phyloP scores from a whole-genome alignment of 2,888 invertebrate species.

The Timema cristinae region DNA sequence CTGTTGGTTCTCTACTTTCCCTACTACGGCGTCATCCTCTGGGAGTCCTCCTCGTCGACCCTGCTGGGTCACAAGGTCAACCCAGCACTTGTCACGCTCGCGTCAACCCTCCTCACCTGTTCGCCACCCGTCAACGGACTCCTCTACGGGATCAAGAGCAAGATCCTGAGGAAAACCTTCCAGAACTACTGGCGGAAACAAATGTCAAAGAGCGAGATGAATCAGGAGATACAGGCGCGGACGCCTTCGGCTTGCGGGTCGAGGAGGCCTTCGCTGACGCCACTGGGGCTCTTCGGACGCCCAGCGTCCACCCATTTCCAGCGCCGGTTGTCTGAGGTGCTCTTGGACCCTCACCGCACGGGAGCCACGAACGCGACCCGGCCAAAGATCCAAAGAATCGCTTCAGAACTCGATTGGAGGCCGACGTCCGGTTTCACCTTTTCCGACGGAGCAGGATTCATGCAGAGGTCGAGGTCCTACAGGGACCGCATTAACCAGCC shows the following conservation, averaged over 20 bases:
- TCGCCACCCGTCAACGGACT: conserved; percentile 73
- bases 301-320: conserved; percentile 41
- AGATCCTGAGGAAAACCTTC: conserved; percentile 65
- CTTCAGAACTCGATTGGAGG: conserved; percentile 51
- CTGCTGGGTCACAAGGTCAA: conserved; percentile 35
- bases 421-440: conserved; percentile 35
- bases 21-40: conserved; percentile 66
- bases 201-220: conserved; percentile 72
- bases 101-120: conserved; percentile 62
- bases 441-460: conserved; percentile 16
- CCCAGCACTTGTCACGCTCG: conserved; percentile 54
- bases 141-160: conserved; percentile 71
- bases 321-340: conserved; percentile 54
- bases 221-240: conserved; percentile 74
- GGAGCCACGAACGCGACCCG: conserved; percentile 21
- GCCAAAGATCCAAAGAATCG: conserved; percentile 46
- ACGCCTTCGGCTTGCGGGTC: conserved; percentile 76
- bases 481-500: conserved; percentile 20
- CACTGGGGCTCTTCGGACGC: conserved; percentile 46
- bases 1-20: conserved; percentile 69
- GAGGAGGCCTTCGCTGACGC: conserved; percentile 65
- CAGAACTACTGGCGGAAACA: conserved; percentile 74
- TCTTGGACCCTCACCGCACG: conserved; percentile 43
- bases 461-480: conserved; percentile 27
- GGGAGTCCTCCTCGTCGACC: conserved; percentile 51